Evolutionary conservation across 2,797 vertebrate genomes (phyloP).

Genomic region (Anomalospiza imberbis): DNA sequence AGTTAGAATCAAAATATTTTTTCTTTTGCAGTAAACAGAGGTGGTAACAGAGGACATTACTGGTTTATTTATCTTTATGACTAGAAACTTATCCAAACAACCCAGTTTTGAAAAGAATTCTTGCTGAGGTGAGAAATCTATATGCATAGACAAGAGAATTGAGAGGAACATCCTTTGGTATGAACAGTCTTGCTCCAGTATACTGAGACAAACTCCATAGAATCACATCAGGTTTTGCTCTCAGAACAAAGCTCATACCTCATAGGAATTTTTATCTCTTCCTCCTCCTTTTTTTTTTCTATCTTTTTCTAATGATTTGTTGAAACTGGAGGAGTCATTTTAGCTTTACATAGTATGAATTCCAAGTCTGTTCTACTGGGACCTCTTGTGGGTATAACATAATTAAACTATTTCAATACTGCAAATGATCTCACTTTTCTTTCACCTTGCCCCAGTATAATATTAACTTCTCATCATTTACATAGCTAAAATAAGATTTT

Average conservation of each 20-base stretch:
- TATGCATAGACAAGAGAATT: neutral
- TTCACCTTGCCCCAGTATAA: conserved; percentile 10
- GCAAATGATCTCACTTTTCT: conserved; percentile 40
- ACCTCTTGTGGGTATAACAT: conserved; percentile 32
- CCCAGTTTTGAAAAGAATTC: neutral
- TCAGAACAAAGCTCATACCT: neutral
- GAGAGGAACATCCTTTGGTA: neutral
- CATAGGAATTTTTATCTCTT: neutral
- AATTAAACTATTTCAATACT: conserved; percentile 45
- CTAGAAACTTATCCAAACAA: neutral
- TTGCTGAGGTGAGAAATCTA: neutral
- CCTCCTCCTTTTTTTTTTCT: neutral
- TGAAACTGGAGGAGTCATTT: conserved; percentile 41
- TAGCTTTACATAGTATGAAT: conserved; percentile 38
- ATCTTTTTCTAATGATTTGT: conserved; percentile 5
- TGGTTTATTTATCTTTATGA: neutral
- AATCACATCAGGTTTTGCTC: neutral
- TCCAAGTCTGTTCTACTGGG: conserved; percentile 19
- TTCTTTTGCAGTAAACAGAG: neutral
- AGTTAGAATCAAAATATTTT: neutral
- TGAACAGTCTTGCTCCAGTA: neutral
- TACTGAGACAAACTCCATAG: neutral
- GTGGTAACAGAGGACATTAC: neutral
- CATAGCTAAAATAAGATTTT: conserved; percentile 53
- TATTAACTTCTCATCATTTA: conserved; percentile 51